Conservation (phyloP, 2,113 vertebrate genomes). For the Gymnobelideus leadbeateri region DNA sequence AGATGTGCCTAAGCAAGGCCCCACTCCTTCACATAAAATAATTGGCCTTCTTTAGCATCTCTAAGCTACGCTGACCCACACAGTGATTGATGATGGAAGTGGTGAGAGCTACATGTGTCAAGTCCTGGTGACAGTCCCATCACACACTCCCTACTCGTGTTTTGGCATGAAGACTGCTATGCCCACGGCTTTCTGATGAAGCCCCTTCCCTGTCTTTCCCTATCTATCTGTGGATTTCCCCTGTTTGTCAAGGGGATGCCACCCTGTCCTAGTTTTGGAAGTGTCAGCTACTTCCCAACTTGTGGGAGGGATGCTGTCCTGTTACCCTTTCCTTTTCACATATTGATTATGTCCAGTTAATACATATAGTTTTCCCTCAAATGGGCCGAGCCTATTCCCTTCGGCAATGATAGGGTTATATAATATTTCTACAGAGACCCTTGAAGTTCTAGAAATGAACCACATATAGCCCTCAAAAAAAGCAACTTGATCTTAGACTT, state of each 20-base stretch:
- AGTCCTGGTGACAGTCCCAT: neutral
- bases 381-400: neutral
- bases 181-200: neutral
- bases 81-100: neutral
- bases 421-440: neutral
- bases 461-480: neutral
- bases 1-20: neutral
- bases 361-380: neutral
- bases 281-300: neutral
- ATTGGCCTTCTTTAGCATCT: neutral
- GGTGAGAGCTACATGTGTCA: neutral
- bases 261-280: neutral
- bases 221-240: neutral
- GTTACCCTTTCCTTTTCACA: neutral
- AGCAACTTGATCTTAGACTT: neutral
- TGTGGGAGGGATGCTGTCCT: neutral
- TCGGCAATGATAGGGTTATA: neutral
- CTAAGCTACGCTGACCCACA: neutral
- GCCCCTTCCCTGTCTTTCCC: neutral
- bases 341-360: neutral
- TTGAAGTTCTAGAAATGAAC: neutral
- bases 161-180: neutral
- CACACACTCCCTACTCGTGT: neutral
- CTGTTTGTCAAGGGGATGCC: neutral
- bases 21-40: neutral